A percentile compares a stretch with the other conserved stretches of the same genome.
Evolutionary conservation across 2,113 vertebrate genomes (phyloP).

Genomic region (Charadrius vociferus): DNA sequence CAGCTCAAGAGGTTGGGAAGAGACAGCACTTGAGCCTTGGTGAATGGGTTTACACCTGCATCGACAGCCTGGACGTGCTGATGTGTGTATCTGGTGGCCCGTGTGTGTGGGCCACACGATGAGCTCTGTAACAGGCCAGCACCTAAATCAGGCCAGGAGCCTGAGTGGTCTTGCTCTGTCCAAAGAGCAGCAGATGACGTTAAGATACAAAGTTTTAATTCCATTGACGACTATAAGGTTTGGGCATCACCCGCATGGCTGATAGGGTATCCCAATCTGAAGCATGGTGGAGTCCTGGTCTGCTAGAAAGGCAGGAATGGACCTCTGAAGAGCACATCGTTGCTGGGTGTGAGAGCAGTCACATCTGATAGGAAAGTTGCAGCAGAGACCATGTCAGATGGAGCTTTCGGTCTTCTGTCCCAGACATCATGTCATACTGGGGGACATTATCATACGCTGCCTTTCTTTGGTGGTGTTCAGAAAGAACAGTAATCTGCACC

Average conservation of each 20-base stretch:
- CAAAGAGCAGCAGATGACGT: background rate
- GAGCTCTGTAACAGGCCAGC: background rate
- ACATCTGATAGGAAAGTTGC: accelerated
- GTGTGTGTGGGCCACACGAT: accelerated
- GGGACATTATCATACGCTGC: background rate
- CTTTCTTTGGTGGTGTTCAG: too few relatives aligned
- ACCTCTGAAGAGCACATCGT: accelerated
- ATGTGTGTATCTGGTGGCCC: background rate
- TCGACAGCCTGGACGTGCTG: accelerated
- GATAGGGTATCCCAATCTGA: too few relatives aligned
- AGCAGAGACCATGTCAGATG: too few relatives aligned
- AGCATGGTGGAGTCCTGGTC: background rate
- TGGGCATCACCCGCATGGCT: background rate
- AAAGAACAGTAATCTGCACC: accelerated
- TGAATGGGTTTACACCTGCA: background rate
- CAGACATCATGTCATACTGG: accelerated
- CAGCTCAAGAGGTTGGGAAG: background rate
- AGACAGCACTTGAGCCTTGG: accelerated
- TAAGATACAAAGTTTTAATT: background rate
- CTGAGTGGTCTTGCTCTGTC: accelerated
- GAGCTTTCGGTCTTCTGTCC: background rate
- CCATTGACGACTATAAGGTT: background rate
- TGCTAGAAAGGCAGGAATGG: background rate
- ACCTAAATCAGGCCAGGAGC: background rate
- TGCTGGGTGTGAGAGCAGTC: background rate